Conservation (phyloP, 1,140 invertebrate genomes). For the Pseudomyrmex concolor region DNA sequence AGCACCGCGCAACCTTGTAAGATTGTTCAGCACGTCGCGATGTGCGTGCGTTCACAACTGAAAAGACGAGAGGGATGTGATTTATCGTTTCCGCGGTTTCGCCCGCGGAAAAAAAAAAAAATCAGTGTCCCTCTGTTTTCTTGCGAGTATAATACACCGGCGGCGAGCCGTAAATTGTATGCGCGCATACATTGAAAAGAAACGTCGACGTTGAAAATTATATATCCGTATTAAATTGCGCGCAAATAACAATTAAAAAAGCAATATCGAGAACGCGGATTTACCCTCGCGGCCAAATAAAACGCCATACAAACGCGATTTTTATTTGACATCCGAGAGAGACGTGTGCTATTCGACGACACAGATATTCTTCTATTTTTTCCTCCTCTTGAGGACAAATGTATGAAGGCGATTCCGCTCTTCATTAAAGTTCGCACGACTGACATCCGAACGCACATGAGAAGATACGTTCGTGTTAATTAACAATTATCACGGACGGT, state of each 20-base stretch:
- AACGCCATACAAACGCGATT: not conserved
- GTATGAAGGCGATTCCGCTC: not conserved
- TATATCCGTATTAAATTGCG: not conserved
- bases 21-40: constrained; percentile 13
- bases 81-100: constrained; percentile 11
- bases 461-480: constrained; percentile 30
- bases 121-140: too few relatives aligned
- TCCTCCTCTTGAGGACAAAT: not conserved
- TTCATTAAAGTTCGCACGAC: constrained; percentile 35
- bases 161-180: too few relatives aligned
- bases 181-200: too few relatives aligned
- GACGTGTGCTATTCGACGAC: constrained; percentile 1
- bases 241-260: not conserved
- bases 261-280: not conserved
- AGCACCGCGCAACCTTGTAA: constrained; percentile 27
- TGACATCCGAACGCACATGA: constrained; percentile 23
- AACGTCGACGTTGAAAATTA: not conserved
- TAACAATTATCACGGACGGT: constrained; percentile 33
- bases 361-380: not conserved
- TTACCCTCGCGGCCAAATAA: not conserved
- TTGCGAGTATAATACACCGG: too few relatives aligned
- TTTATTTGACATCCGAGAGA: not conserved
- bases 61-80: constrained; percentile 5
- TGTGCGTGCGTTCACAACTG: not conserved
- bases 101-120: constrained; percentile 9